Conservation (phyloP, 2,113 vertebrate species). For the Mormyrus iriodes region DNA sequence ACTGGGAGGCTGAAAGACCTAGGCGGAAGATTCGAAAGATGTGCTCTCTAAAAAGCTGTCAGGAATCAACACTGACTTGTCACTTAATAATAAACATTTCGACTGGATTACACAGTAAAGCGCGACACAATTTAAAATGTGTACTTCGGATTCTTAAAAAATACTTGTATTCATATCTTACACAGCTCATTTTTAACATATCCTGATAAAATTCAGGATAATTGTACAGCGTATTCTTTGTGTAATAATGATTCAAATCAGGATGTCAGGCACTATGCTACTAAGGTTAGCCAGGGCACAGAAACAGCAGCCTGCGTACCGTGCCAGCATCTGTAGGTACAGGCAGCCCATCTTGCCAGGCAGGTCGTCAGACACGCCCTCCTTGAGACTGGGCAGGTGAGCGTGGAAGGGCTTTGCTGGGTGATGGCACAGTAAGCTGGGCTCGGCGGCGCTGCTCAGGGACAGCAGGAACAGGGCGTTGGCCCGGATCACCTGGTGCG, state of each 20-base stretch:
- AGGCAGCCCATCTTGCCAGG: slow-evolving; percentile 95
- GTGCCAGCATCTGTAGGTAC: slow-evolving; percentile 91
- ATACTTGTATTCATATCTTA: background rate
- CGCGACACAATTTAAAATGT: background rate
- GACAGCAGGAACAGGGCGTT: slow-evolving; percentile 93
- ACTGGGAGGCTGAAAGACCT: background rate
- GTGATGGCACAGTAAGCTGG: slow-evolving; percentile 88
- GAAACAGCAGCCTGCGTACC: slow-evolving; percentile 50
- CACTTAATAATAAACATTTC: background rate
- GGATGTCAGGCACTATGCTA: background rate
- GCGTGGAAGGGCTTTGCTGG: slow-evolving; percentile 82
- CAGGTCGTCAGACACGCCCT: slow-evolving; percentile 88
- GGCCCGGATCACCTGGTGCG: slow-evolving; percentile 96
- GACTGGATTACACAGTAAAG: background rate
- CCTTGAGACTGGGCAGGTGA: slow-evolving; percentile 90
- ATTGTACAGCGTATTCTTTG: background rate
- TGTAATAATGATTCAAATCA: background rate
- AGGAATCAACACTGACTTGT: background rate
- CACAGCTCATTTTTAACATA: background rate
- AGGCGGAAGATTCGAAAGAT: background rate
- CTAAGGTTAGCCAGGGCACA: background rate
- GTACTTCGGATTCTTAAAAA: background rate
- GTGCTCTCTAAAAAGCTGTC: background rate
- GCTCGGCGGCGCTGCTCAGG: slow-evolving; percentile 90
- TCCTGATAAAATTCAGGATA: background rate